Evolutionary conservation across 1,140 invertebrate species (phyloP).

Genomic region (Bombyx mandarina): DNA sequence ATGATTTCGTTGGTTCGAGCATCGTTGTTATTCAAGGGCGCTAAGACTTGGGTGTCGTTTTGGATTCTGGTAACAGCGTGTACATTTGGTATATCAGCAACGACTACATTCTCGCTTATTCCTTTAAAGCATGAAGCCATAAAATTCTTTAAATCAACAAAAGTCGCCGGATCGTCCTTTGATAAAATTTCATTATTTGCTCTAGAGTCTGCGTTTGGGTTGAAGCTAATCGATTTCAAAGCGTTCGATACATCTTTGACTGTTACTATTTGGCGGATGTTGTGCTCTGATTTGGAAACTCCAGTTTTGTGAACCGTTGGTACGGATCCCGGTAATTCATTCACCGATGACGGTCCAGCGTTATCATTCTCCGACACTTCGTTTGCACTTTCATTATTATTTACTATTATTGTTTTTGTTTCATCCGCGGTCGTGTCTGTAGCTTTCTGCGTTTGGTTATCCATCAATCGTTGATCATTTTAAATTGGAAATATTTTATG

Average conservation of each 20-base stretch:
- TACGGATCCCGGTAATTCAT: conserved; percentile 38
- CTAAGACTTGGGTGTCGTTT: neutral
- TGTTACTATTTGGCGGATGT: conserved; percentile 44
- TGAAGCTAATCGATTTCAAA: conserved; percentile 43
- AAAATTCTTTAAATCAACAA: conserved; percentile 48
- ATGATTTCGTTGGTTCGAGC: conserved; percentile 14
- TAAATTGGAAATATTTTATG: conserved; percentile 35
- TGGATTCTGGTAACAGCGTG: conserved; percentile 24
- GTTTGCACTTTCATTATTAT: conserved; percentile 14
- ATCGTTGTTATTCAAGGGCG: conserved; percentile 8
- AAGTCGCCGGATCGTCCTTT: conserved; percentile 25
- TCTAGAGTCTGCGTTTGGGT: conserved; percentile 16
- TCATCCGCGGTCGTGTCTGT: conserved; percentile 4
- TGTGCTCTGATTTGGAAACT: conserved; percentile 58
- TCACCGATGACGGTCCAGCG: conserved; percentile 42
- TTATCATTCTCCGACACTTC: conserved; percentile 24
- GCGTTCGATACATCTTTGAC: conserved; percentile 46
- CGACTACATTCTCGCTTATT: conserved; percentile 5
- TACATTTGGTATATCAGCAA: conserved; percentile 28
- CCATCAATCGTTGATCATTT: conserved; percentile 37
- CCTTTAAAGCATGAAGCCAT: conserved; percentile 50
- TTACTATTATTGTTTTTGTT: conserved; percentile 7
- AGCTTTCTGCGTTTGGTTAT: conserved; percentile 22
- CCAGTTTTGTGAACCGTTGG: conserved; percentile 23
- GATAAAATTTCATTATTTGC: conserved; percentile 33